Conservation (phyloP, 2,797 vertebrate species). For the Myripristis murdjan region DNA sequence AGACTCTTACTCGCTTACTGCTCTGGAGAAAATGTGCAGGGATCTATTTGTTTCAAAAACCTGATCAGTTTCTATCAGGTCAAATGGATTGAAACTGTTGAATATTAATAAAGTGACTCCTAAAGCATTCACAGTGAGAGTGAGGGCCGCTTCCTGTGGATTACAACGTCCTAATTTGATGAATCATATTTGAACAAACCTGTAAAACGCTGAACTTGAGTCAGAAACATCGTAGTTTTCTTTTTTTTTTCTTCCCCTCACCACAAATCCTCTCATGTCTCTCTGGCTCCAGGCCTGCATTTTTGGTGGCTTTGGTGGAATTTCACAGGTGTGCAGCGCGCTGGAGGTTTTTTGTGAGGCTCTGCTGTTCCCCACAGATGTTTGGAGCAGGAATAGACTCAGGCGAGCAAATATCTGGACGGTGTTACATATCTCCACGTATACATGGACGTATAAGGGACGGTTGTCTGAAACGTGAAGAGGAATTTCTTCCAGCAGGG, state of each 20-base stretch:
- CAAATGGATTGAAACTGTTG: no score
- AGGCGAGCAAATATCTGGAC: conserved; percentile 50
- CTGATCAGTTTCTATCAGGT: no score
- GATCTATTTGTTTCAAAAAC: no score
- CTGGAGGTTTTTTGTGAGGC: conserved; percentile 53
- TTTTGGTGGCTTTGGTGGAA: conserved; percentile 67
- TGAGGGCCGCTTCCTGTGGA: not conserved
- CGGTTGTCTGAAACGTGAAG: conserved; percentile 18
- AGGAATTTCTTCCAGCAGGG: conserved; percentile 37
- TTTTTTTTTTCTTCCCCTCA: no score
- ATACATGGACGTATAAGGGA: not conserved
- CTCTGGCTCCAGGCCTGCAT: conserved; percentile 49
- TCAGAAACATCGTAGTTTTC: conserved; percentile 4
- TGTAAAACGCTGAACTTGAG: conserved; percentile 3
- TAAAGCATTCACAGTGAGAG: not conserved
- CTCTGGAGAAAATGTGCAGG: no score
- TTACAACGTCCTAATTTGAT: no score
- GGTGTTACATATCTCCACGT: conserved; percentile 32
- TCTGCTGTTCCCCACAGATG: conserved; percentile 52
- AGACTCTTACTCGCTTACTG: no score
- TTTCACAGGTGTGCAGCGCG: conserved; percentile 74
- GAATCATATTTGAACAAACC: no score
- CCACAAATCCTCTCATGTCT: conserved; percentile 63
- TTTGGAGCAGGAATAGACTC: conserved; percentile 53
- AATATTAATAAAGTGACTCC: no score